Base-by-base conservation (phyloP, 2,888 invertebrate species). In the Diadegma fenestrale region DNA sequence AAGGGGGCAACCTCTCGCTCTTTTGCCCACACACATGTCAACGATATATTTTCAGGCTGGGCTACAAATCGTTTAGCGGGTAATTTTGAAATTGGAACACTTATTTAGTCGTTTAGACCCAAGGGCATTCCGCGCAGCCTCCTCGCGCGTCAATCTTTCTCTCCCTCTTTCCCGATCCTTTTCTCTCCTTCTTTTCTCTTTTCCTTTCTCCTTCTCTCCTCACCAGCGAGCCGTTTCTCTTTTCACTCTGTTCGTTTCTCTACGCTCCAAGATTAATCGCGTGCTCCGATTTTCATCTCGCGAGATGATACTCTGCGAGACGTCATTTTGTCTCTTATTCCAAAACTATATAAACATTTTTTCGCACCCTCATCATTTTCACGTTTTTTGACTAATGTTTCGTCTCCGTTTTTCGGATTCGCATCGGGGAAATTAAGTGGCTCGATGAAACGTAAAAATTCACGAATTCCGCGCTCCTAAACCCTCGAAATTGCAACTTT, bases 11-110 rank as follows among this genome's bases (percentile, higher is more conserved):
- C 45, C 64, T 51, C 63, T 19, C 86, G 84, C 87, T 85, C 79
- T 88, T 90, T 89, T 87, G 88, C 89, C 90, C 91, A 90, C 93
- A 93, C 91, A 91, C 93, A 93, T 93, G 93, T 93, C 93, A 92
- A 92, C 93, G 92, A 93, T 93, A 92, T 93, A 93, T 93, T 92
- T 93, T 93, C 92, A 91, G 91, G 90, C 90, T 54, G 90, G 91
- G 91, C 91, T 90, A 92, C 93, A 92, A 93, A 93, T 93, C 93
- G 93, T 92, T 93, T 93, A 93, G 92, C 92, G 93, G 91, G 92
- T 91, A 92, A 93, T 93, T 93, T 92, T 92, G 93, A 93, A 94
- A 93, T 93, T 93, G 93, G 93, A 94, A 92, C 93, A 93, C 94
- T 93, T 93, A 93, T 93, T 93, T 93, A 93, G 93, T 92, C 93